Evolutionary conservation across 1,140 invertebrate genomes (phyloP), one percentile per base, ranked within the genome.

Genomic region (Piezodorus guildinii): DNA sequence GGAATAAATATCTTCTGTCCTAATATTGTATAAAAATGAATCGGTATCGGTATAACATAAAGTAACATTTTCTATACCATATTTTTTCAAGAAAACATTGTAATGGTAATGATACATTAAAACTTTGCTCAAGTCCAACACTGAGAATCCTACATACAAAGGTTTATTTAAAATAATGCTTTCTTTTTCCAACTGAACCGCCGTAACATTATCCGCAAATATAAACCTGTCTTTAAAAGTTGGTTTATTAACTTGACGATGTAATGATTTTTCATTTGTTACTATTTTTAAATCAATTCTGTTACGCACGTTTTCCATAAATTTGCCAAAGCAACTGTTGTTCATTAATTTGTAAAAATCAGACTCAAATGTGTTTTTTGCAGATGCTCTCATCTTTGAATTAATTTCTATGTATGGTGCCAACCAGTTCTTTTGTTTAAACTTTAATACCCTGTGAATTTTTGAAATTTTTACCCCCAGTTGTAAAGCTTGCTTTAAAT

Each of bases 21-120:
- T 43, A 23, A 71, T 68, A 62, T 73, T 63, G 68, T 74, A 76
- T 46, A 75, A 70, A 9, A 75, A 70, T 56, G 67, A 70, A 69
- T 76, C 73, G 0, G 75, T 77, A 67, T 77, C 75, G 1, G 67
- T 73, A 64, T 76, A 76, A 21, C 71, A 62, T 21, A 77, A 45
- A 0, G 12, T 25, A 16, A 68, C 19, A 25, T 52, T 54, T 15
- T 65, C 60, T 45, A 43, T 3, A 17, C 25, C 51, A 62, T 56
- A 68, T 44, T 34, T 52, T 23, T 23, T 56, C 23, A 44, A 51
- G 8, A 68, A 59, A 4, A 59, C 5, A 16, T 65, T 52, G 49
- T 68, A 70, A 34, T 68, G 59, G 59, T 66, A 67, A 2, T 65
- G 49, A 62, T 69, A 68, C 65, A 68, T 69, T 9, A 65, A 14